phyloP scores from a whole-genome alignment of 2,113 vertebrate species.

The Carollia perspicillata region DNA sequence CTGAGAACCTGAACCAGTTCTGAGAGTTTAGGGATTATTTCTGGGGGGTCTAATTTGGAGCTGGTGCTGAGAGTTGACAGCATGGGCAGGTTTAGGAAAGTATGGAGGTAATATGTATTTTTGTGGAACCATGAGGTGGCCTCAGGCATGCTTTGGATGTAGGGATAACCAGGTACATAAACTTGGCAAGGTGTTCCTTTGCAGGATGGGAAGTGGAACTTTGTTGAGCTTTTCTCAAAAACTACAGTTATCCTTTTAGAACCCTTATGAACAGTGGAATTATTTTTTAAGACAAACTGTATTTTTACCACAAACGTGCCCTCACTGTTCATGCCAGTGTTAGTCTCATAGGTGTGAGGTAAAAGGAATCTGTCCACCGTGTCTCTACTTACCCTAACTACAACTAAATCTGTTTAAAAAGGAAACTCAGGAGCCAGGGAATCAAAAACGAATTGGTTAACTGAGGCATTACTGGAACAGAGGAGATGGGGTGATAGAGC shows the following conservation, averaged over 20 bases:
- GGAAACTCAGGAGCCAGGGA: not conserved
- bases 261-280: not conserved
- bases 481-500: not conserved
- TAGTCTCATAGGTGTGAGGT: not conserved
- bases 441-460: not conserved
- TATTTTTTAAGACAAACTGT: not conserved
- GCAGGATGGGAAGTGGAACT: not conserved
- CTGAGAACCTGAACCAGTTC: not conserved
- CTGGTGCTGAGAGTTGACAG: not conserved
- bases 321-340: not conserved
- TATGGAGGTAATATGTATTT: not conserved
- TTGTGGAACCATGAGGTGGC: not conserved
- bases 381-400: not conserved
- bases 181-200: not conserved
- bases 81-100: not conserved
- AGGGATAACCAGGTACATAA: not conserved
- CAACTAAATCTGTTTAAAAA: not conserved
- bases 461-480: not conserved
- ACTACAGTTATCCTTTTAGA: not conserved
- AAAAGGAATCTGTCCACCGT: not conserved
- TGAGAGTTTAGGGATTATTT: not conserved
- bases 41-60: not conserved
- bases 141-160: not conserved
- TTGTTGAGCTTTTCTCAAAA: not conserved
- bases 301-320: not conserved